These are phyloP conservation scores for Clarias gariepinus DNA, from an alignment of 2,113 vertebrate species.

Conservation along the genomic window DNA sequence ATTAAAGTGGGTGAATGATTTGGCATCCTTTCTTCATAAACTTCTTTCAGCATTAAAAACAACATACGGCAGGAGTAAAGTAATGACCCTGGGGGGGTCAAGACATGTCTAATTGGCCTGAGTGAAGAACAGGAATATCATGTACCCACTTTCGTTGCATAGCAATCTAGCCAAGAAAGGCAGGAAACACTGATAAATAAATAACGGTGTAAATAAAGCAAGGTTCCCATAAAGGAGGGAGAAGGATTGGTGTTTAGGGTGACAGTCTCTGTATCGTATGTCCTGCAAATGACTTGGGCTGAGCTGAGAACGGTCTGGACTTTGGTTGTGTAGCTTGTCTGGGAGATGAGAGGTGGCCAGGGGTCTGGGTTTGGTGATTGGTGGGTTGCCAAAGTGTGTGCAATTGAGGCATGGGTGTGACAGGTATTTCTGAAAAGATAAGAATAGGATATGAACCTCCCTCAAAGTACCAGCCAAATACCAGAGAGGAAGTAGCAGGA, in stretches of 20 bases:
- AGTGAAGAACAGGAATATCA: slow-evolving; percentile 44
- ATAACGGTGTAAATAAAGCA: slow-evolving; percentile 49
- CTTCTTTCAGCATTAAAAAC: neutral
- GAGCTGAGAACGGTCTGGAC: slow-evolving; percentile 17
- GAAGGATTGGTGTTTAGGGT: neutral
- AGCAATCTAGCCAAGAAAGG: slow-evolving; percentile 36
- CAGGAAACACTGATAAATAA: slow-evolving; percentile 54
- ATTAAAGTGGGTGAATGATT: neutral
- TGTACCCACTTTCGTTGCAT: slow-evolving; percentile 46
- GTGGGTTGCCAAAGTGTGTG: neutral
- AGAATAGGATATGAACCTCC: slow-evolving; percentile 46
- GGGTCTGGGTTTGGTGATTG: slow-evolving; percentile 15
- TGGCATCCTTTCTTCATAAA: neutral
- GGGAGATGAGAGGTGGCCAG: slow-evolving; percentile 8
- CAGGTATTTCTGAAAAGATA: slow-evolving; percentile 40
- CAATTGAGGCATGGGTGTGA: slow-evolving; percentile 34
- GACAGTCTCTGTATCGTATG: slow-evolving; percentile 21
- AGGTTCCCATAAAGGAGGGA: slow-evolving; percentile 43
- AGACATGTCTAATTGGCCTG: slow-evolving; percentile 20
- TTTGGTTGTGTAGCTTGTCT: slow-evolving; percentile 20
- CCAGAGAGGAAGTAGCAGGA: slow-evolving; percentile 16
- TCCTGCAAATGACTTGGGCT: slow-evolving; percentile 23
- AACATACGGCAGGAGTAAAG: neutral
- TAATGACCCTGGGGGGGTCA: slow-evolving; percentile 2
- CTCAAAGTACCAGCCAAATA: slow-evolving; percentile 5